Conservation (phyloP, 2,888 invertebrate genomes). For the Argyresthia goedartella region DNA sequence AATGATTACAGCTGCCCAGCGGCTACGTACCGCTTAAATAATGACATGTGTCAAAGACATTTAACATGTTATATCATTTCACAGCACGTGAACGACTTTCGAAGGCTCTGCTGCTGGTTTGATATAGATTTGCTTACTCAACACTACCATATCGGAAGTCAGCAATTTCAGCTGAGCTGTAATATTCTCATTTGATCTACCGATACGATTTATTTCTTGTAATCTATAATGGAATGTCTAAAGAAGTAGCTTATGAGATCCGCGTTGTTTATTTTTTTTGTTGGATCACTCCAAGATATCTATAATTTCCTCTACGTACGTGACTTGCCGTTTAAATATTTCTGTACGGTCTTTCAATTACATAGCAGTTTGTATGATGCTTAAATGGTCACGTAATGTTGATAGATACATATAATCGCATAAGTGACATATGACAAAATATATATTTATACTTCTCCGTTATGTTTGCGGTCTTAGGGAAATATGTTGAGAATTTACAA, state of each 20-base stretch:
- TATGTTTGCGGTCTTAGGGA: not conserved
- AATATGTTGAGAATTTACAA: not conserved
- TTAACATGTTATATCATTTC: constrained; percentile 9
- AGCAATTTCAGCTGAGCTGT: not conserved
- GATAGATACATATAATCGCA: constrained; percentile 10
- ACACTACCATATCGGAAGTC: not conserved
- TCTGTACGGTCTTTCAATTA: not conserved
- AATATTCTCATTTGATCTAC: not conserved
- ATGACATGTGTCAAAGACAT: not conserved
- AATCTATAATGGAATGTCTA: too few relatives aligned
- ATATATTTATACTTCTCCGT: not conserved
- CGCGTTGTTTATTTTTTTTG: constrained; percentile 3
- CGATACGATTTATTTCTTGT: too few relatives aligned
- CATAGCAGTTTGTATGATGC: constrained; percentile 10
- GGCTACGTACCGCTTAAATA: not conserved
- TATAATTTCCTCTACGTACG: constrained; percentile 6
- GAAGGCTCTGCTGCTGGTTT: constrained; percentile 16
- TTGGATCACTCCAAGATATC: not conserved
- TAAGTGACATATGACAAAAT: not conserved
- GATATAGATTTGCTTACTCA: constrained; percentile 3
- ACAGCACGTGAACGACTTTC: constrained; percentile 19
- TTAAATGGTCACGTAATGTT: constrained; percentile 18
- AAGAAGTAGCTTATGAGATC: not conserved
- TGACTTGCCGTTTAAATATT: constrained; percentile 9
- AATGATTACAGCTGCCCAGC: too few relatives aligned